These are phyloP conservation scores for Chelonia mydas DNA, from an alignment of 2,797 vertebrate genomes.

Conservation along the genomic window DNA sequence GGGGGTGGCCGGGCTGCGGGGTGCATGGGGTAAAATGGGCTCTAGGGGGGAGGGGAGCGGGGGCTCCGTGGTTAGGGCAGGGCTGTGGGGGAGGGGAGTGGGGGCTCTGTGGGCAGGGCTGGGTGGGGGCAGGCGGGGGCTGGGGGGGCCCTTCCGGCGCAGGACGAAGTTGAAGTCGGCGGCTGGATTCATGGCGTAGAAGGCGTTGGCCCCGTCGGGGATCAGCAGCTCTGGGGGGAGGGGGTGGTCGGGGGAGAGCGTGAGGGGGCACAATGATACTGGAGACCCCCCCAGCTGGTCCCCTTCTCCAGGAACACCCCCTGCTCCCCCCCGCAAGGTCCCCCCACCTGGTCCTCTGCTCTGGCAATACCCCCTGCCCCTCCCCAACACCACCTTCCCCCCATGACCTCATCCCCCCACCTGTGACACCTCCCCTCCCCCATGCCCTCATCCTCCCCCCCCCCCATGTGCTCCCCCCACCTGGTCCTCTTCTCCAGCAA, in stretches of 20 bases:
- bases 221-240: conserved; percentile 84
- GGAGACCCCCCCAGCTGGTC: too few species aligned
- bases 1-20: too few species aligned
- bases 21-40: too few species aligned
- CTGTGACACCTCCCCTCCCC: background rate
- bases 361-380: too few species aligned
- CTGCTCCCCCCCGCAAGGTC: too few species aligned
- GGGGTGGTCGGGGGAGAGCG: background rate
- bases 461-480: background rate
- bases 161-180: conserved; percentile 87
- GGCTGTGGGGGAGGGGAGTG: background rate
- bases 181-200: conserved; percentile 89
- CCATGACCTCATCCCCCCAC: background rate
- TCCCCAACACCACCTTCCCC: too few species aligned
- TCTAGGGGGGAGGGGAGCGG: too few species aligned
- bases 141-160: conserved; percentile 63
- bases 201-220: conserved; percentile 90
- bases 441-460: too few species aligned
- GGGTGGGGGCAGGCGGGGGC: background rate
- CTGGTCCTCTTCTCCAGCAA: background rate
- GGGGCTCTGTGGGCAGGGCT: background rate
- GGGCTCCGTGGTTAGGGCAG: background rate
- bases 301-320: too few species aligned
- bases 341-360: too few species aligned
- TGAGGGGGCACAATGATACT: background rate